Evolutionary conservation across 2,113 vertebrate genomes (phyloP).

Genomic region (Aplodontia rufa): DNA sequence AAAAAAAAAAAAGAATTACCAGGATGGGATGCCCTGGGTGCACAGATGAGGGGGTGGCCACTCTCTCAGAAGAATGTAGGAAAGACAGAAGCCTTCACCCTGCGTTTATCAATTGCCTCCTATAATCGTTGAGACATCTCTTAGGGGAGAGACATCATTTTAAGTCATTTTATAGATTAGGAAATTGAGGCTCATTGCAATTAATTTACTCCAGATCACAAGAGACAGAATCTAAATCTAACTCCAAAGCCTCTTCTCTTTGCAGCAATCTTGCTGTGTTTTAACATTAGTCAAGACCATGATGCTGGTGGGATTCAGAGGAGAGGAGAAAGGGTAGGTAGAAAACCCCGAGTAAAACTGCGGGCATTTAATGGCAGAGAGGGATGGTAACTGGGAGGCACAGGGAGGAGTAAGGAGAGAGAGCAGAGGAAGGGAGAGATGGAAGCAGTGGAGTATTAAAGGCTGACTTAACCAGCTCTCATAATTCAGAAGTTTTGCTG

Average conservation of each 20-base stretch:
- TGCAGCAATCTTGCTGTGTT: neutral
- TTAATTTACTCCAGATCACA: neutral
- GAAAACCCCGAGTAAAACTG: neutral
- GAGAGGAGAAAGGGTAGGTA: neutral
- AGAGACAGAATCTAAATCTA: neutral
- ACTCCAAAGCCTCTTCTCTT: slow-evolving; percentile 16
- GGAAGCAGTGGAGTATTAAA: neutral
- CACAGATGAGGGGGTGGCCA: neutral
- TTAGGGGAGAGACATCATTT: neutral
- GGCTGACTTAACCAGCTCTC: neutral
- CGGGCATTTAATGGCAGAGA: neutral
- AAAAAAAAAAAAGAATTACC: too few species aligned
- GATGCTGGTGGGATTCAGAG: neutral
- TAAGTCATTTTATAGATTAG: neutral
- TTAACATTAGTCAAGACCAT: neutral
- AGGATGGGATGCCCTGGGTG: neutral
- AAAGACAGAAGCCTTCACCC: neutral
- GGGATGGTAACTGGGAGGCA: neutral
- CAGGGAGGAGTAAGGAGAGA: neutral
- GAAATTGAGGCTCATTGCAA: neutral
- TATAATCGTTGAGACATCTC: neutral
- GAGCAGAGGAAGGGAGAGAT: neutral
- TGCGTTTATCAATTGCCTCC: neutral
- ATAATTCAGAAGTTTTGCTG: neutral
- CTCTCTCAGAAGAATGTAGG: neutral